Conservation (phyloP, 2,888 invertebrate genomes). For the Chaetoderma sp. region DNA sequence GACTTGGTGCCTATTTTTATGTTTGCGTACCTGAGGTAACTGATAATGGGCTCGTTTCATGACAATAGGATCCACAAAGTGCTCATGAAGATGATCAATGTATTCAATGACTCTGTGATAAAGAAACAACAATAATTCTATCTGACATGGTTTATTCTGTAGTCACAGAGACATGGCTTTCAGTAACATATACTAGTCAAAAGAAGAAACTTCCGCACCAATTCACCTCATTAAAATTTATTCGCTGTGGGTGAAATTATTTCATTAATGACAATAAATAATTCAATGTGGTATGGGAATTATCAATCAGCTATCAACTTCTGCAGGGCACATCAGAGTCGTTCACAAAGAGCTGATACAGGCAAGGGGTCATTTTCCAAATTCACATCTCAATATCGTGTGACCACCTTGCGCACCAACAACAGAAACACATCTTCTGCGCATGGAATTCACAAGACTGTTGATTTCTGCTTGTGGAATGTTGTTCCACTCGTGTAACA, state of each 20-base stretch:
- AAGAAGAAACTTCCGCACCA: background rate
- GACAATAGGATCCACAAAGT: slow-evolving; percentile 82
- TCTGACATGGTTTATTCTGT: background rate
- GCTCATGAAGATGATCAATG: slow-evolving; percentile 91
- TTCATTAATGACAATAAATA: background rate
- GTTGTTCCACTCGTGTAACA: too few species aligned
- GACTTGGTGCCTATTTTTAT: too few species aligned
- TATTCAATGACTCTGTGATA: slow-evolving; percentile 81
- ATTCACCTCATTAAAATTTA: background rate
- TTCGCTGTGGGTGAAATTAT: background rate
- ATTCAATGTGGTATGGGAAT: too few species aligned
- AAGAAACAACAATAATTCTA: background rate
- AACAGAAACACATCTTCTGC: too few species aligned
- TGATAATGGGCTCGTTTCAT: slow-evolving; percentile 80
- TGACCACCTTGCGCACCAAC: too few species aligned
- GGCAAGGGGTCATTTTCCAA: too few species aligned
- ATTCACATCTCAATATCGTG: too few species aligned
- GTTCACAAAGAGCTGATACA: too few species aligned
- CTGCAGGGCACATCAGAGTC: background rate
- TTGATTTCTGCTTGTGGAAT: too few species aligned
- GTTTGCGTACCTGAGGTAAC: slow-evolving; percentile 79
- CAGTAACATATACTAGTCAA: background rate
- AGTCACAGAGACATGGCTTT: background rate
- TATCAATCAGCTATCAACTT: too few species aligned
- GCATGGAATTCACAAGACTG: too few species aligned